Conservation (phyloP, 1,140 invertebrate genomes). For the Atta colombica region DNA sequence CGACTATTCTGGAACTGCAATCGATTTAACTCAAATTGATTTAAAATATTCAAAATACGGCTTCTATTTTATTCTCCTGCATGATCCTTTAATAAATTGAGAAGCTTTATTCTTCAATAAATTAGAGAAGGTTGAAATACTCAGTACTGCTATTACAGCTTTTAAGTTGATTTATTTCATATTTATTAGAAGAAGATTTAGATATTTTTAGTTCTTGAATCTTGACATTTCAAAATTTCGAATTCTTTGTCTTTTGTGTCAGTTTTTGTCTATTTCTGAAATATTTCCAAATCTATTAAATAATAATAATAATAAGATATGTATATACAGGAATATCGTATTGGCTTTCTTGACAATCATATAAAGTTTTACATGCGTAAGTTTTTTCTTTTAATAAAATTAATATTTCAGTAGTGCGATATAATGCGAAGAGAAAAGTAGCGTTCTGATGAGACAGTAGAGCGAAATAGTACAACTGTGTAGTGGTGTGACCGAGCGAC, state of each 20-base stretch:
- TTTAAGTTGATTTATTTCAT: background rate
- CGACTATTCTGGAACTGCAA: constrained; percentile 37
- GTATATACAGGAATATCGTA: background rate
- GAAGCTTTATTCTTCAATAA: background rate
- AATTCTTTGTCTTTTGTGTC: background rate
- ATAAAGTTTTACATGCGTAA: background rate
- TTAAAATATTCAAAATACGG: background rate
- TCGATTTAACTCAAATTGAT: constrained; percentile 21
- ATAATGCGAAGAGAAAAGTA: constrained; percentile 65
- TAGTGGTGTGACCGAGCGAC: constrained; percentile 85
- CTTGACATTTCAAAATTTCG: background rate
- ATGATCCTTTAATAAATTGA: constrained; percentile 2
- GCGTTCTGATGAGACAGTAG: constrained; percentile 64
- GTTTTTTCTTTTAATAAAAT: background rate
- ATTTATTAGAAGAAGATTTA: background rate
- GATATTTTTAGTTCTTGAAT: background rate
- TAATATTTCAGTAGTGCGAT: constrained; percentile 27
- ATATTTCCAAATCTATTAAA: background rate
- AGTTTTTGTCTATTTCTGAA: background rate
- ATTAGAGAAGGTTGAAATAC: background rate
- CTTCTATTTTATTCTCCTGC: constrained; percentile 15
- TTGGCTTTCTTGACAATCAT: background rate
- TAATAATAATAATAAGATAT: background rate
- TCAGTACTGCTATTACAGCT: background rate
- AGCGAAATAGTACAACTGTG: constrained; percentile 82